Evolutionary conservation across 2,888 invertebrate species (phyloP), one percentile per base, ranked within the genome.

Genomic region (Phalangium opilio): DNA sequence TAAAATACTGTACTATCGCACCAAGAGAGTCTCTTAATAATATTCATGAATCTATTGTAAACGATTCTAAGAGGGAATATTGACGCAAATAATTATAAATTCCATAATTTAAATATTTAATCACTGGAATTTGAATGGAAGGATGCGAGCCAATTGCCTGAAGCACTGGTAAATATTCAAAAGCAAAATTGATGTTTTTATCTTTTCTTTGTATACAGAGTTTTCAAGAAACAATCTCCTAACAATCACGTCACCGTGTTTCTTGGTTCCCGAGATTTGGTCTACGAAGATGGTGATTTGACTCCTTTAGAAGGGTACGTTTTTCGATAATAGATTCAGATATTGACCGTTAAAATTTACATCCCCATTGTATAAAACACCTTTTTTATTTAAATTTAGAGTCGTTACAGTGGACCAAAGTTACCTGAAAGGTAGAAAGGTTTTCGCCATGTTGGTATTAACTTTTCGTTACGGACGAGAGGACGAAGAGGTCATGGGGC

Each of bases 381-480:
- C n/a, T n/a, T n/a, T n/a, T 27, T 27, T 27, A 27, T 7, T 27
- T 27, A 7, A 8, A 7, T 27, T 27, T 27, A 27, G 38, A 19
- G 91, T 96, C 32, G 75, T 95, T 2, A 76, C 87, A 56, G 80
- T 91, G 35, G 93, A 95, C 63, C 84, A 89, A 0, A 90, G 90
- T 49, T 81, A 79, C 60, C 72, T 84, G 41, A 77, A 79, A 58
- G 80, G 81, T 54, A 78, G 82, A 64, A 86, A 87, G 67, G 76
- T 54, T 2, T 71, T 65, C 51, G 71, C 70, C n/a, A 68, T 70
- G 55, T 63, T 73, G 2, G 82, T 91, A 3, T 73, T 95, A 51
- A 95, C 93, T 14, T 95, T 96, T 70, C 81, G 95, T 58, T 96
- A 96, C 64, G 95, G 95, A 0, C 74, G 95, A 41, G 95, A 96